Evolutionary conservation across 2,113 vertebrate species (phyloP).

Genomic region (Lipotes vexillifer): DNA sequence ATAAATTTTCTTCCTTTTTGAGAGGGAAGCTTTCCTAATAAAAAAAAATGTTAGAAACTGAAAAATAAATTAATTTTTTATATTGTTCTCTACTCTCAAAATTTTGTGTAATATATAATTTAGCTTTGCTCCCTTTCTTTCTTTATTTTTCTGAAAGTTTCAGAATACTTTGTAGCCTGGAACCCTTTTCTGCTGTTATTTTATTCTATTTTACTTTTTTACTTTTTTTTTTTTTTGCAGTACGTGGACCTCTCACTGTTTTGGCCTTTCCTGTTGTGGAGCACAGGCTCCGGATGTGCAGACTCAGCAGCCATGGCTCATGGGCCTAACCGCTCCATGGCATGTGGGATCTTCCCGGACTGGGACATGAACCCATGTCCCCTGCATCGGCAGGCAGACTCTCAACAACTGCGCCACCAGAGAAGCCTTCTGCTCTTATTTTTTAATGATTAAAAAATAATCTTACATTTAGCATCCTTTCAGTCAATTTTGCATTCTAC

Average conservation of each 20-base stretch:
- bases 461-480: background rate
- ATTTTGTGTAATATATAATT: background rate
- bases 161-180: background rate
- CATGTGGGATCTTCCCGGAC: too few relatives aligned
- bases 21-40: background rate
- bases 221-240: too few relatives aligned
- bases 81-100: background rate
- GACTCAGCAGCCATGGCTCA: too few relatives aligned
- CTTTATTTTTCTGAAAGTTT: background rate
- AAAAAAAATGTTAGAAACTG: background rate
- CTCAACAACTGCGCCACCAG: too few relatives aligned
- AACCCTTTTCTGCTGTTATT: background rate
- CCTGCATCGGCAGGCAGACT: too few relatives aligned
- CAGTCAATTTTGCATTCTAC: background rate
- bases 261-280: too few relatives aligned
- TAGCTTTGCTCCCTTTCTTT: background rate
- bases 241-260: too few relatives aligned
- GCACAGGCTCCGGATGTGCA: accelerated
- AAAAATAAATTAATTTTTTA: background rate
- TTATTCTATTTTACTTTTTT: background rate
- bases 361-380: too few relatives aligned
- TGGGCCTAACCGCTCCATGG: too few relatives aligned
- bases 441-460: background rate
- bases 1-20: background rate
- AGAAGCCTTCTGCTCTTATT: background rate